phyloP scores from a whole-genome alignment of 2,888 invertebrate species.

The Drosophila prostipennis region DNA sequence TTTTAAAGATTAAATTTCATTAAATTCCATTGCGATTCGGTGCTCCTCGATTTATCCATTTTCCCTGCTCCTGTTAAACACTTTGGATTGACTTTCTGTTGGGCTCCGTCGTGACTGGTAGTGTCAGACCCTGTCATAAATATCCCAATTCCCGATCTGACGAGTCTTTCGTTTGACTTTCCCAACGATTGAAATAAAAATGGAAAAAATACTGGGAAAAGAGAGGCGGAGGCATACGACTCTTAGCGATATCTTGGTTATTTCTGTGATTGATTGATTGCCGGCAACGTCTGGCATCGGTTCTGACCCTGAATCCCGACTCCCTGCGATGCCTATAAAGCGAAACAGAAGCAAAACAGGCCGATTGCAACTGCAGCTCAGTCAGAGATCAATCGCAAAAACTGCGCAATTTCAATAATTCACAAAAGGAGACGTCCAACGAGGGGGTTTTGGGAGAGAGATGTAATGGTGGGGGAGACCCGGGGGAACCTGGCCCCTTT shows the following conservation, averaged over 20 bases:
- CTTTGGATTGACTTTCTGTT: slow-evolving; percentile 4
- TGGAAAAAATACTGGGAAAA: not conserved
- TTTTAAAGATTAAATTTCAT: no score
- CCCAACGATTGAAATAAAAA: slow-evolving; percentile 1
- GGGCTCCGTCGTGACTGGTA: slow-evolving; percentile 24
- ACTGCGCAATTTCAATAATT: slow-evolving; percentile 77
- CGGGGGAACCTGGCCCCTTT: slow-evolving; percentile 6
- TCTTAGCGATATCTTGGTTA: slow-evolving; percentile 58
- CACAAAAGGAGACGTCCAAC: slow-evolving; percentile 69
- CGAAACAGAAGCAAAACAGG: slow-evolving; percentile 30
- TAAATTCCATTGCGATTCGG: no score
- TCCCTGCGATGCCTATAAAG: slow-evolving; percentile 26
- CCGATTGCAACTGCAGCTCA: slow-evolving; percentile 21
- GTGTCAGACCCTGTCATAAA: slow-evolving; percentile 29
- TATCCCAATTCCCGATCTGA: slow-evolving; percentile 3
- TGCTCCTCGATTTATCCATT: no score
- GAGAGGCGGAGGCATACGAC: slow-evolving; percentile 3
- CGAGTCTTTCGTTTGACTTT: slow-evolving; percentile 12
- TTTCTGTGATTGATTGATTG: slow-evolving; percentile 73
- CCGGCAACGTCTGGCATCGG: slow-evolving; percentile 50
- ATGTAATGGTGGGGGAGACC: slow-evolving; percentile 6
- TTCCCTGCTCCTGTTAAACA: slow-evolving; percentile 5
- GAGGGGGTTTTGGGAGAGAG: not conserved
- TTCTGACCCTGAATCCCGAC: slow-evolving; percentile 33
- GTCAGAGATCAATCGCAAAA: slow-evolving; percentile 62